Evolutionary conservation across 2,888 invertebrate species (phyloP), one percentile per base, ranked within the genome.

Genomic region (Mythimna vitellina): DNA sequence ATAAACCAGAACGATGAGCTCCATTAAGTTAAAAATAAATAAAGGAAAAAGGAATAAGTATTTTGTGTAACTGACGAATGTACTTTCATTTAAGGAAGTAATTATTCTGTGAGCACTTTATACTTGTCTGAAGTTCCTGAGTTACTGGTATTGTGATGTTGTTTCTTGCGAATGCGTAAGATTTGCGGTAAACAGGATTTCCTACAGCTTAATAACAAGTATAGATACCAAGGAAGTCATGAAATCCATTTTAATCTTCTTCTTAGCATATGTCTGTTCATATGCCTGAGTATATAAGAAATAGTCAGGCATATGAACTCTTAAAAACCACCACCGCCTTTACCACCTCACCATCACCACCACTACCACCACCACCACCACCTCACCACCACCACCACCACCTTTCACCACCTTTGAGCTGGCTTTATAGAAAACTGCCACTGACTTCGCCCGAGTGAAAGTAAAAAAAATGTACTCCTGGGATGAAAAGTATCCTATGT

Each of bases 31-130:
- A 25, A 76, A 70, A 64, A 20, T 74, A 38, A 64, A 76, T 65
- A 42, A 62, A 68, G 62, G 42, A 61, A 73, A 72, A 53, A 46
- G 29, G 14, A 64, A 9, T 70, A 22, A 35, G 17, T 60, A 60
- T 67, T 78, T 65, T 58, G 62, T 56, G 49, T 29, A 35, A 46
- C n/a, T 56, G 65, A 70, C n/a, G 35, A 62, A 57, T 70, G 51
- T 58, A 25, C 10, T 49, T 78, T 67, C 65, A 29, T 77, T 67
- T 68, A 29, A 82, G 80, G 83, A 78, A 80, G 70, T 63, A 3
- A 67, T 82, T 73, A 82, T 68, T 62, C 60, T 65, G 67, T 60
- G 5, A 12, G 20, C 61, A 65, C 35, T 71, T 60, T 56, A 14
- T 62, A 65, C 57, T 76, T 66, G 22, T 60, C 60, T 61, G 17